phyloP scores from a whole-genome alignment of 2,113 vertebrate species.

The Copsychus sechellarum region DNA sequence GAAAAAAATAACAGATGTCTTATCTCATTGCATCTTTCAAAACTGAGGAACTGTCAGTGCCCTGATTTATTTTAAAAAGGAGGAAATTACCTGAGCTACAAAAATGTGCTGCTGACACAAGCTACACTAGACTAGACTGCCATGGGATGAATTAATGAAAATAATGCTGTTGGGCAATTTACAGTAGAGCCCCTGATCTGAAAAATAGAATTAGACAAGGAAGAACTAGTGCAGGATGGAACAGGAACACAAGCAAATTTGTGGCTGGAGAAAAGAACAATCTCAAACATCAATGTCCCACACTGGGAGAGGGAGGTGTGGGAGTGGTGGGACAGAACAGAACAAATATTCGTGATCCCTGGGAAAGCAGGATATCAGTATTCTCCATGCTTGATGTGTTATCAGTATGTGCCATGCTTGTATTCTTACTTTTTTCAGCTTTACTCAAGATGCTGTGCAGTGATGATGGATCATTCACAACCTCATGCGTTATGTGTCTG shows the following conservation, averaged over 20 bases:
- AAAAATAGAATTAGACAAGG: conserved; percentile 3
- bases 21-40: not conserved
- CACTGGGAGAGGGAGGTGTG: no score
- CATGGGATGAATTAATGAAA: not conserved
- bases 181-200: not conserved
- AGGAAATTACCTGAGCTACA: not conserved
- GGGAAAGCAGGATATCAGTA: not conserved
- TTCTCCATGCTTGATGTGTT: not conserved
- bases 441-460: not conserved
- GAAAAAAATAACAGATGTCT: not conserved
- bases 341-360: not conserved
- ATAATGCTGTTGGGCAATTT: not conserved
- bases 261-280: not conserved
- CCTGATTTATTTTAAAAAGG: not conserved
- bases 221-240: not conserved
- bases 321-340: not conserved
- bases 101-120: not conserved
- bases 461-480: not conserved
- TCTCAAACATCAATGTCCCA: not conserved
- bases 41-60: not conserved
- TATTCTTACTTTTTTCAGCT: not conserved
- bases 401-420: not conserved
- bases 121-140: not conserved
- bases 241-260: not conserved
- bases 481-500: not conserved